phyloP scores from a whole-genome alignment of 2,113 vertebrate species.

The Calidris pugnax region DNA sequence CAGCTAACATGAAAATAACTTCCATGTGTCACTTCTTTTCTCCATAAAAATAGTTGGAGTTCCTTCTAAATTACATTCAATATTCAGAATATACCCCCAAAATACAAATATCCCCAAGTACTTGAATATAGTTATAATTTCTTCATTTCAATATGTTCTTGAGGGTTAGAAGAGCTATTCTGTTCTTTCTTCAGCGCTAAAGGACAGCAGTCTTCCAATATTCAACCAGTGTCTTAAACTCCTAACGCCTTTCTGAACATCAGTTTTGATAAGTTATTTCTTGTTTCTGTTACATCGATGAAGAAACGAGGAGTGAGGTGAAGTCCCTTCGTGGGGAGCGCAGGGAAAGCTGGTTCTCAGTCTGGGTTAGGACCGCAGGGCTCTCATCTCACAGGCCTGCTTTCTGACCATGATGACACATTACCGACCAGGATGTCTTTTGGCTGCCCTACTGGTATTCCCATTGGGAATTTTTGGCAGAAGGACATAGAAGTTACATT shows the following conservation, averaged over 20 bases:
- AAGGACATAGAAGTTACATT: background rate
- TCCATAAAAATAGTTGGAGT: conserved; percentile 7
- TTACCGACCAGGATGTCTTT: background rate
- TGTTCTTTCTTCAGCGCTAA: background rate
- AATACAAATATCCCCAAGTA: background rate
- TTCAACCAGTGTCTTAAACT: background rate
- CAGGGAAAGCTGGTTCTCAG: background rate
- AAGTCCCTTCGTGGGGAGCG: background rate
- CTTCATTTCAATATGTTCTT: background rate
- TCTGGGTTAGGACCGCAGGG: background rate
- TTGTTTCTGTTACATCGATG: background rate
- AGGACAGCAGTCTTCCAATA: background rate
- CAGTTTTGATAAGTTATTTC: background rate
- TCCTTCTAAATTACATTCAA: conserved; percentile 1
- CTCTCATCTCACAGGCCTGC: background rate
- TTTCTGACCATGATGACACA: background rate
- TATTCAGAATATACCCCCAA: background rate
- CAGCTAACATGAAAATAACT: conserved; percentile 43
- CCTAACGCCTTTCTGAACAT: background rate
- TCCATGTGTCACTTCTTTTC: conserved; percentile 32
- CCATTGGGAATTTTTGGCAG: background rate
- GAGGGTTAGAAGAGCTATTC: background rate
- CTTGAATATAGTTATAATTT: background rate
- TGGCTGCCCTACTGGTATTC: background rate
- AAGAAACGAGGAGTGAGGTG: background rate